Percentiles rank a stretch among this genome's conserved stretches.
Conservation (phyloP, 1,140 invertebrate species). For the Cataglyphis hispanica region DNA sequence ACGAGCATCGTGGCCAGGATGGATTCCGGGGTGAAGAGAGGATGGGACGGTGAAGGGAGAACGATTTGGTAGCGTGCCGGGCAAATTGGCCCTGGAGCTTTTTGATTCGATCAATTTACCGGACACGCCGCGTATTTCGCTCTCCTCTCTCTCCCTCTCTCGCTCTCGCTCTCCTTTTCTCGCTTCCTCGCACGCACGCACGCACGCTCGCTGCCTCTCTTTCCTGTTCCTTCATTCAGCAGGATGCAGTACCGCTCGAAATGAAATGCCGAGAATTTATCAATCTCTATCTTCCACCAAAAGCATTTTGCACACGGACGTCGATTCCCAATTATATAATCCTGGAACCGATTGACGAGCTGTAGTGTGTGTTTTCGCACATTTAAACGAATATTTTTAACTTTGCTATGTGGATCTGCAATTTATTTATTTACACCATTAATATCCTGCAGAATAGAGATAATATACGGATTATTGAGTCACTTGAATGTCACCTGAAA, state of each 20-base stretch:
- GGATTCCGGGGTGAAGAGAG: neutral
- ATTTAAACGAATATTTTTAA: neutral
- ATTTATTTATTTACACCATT: neutral
- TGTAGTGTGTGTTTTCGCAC: neutral
- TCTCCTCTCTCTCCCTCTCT: constrained; percentile 15
- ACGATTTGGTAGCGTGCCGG: constrained; percentile 61
- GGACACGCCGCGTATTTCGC: constrained; percentile 66
- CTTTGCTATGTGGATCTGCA: neutral
- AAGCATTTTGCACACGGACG: constrained; percentile 50
- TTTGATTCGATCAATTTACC: constrained; percentile 77
- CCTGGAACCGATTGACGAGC: constrained; percentile 37
- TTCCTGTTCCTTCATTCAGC: constrained; percentile 45
- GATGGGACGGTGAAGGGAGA: constrained; percentile 1
- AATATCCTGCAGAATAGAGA: neutral
- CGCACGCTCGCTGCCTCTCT: neutral
- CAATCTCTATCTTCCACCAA: constrained; percentile 69
- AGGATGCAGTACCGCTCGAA: constrained; percentile 44
- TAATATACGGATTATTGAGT: neutral
- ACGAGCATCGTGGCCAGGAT: constrained; percentile 43
- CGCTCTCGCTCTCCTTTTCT: constrained; percentile 24
- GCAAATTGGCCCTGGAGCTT: constrained; percentile 73
- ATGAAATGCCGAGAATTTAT: constrained; percentile 69
- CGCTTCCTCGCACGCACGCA: constrained; percentile 16
- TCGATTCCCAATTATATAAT: constrained; percentile 71
- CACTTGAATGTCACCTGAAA: neutral